Conservation (phyloP, 2,888 invertebrate species). For the Parnassius smintheus region DNA sequence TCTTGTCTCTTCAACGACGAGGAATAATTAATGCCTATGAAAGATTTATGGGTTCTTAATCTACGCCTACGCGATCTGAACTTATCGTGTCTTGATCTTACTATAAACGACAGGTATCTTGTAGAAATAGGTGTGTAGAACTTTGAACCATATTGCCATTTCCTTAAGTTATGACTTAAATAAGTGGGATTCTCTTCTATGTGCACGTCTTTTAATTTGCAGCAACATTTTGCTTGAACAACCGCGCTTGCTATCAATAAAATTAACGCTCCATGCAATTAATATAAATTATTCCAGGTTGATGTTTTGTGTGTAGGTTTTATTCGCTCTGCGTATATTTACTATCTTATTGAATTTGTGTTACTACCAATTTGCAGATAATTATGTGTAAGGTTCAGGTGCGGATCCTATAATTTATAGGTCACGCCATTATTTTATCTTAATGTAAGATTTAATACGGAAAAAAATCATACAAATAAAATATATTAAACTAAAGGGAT, state of each 20-base stretch:
- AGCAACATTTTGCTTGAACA: constrained; percentile 8
- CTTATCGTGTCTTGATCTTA: constrained; percentile 44
- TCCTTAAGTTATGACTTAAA: neutral
- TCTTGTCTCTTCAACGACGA: constrained; percentile 47
- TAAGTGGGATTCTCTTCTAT: neutral
- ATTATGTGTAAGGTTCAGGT: no score
- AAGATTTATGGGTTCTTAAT: constrained; percentile 74
- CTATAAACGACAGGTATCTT: constrained; percentile 12
- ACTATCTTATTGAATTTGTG: no score
- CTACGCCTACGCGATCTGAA: constrained; percentile 60
- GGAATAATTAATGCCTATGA: constrained; percentile 62
- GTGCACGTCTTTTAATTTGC: constrained; percentile 12
- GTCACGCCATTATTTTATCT: no score
- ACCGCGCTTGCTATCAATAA: constrained; percentile 8
- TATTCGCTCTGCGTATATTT: no score
- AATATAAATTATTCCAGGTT: neutral
- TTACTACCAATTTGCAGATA: no score
- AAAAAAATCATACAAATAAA: no score
- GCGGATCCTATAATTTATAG: no score
- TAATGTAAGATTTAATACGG: no score
- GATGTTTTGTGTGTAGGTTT: neutral
- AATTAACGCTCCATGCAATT: constrained; percentile 12
- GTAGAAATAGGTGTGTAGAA: constrained; percentile 1
- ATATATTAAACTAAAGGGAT: no score
- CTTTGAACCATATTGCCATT: neutral